A percentile compares a stretch with the other conserved stretches of the same genome.
Conservation (phyloP, 1,140 invertebrate genomes). For the Lordiphosa clarofinis region DNA sequence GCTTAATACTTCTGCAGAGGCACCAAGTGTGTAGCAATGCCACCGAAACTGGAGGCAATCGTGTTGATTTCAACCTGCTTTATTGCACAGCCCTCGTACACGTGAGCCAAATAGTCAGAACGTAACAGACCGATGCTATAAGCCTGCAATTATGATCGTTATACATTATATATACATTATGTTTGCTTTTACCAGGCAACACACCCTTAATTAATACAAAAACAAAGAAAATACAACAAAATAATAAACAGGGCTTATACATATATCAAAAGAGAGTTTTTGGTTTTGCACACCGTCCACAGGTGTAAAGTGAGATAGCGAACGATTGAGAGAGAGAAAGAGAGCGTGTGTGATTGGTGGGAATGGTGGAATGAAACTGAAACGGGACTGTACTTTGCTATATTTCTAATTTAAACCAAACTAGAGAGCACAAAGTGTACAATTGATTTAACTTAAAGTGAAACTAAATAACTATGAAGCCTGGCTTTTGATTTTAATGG, state of each 20-base stretch:
- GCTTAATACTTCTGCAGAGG: conserved; percentile 85
- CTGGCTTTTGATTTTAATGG: too few species aligned
- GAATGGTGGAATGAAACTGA: conserved; percentile 3
- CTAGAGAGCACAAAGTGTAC: too few species aligned
- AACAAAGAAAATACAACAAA: conserved; percentile 1
- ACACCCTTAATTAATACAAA: conserved; percentile 42
- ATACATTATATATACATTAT: conserved; percentile 64
- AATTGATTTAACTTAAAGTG: too few species aligned
- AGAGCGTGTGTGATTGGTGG: conserved; percentile 9
- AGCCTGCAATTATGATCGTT: conserved; percentile 77
- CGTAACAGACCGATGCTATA: conserved; percentile 84
- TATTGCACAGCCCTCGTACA: conserved; percentile 82
- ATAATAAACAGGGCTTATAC: background rate
- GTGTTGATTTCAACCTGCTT: conserved; percentile 90
- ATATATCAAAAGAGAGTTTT: conserved; percentile 1
- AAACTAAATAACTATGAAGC: too few species aligned
- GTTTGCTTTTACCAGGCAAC: conserved; percentile 18
- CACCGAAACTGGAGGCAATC: conserved; percentile 86
- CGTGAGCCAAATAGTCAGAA: conserved; percentile 88
- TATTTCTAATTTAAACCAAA: too few species aligned
- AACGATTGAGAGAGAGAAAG: conserved; percentile 9
- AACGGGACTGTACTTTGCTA: too few species aligned
- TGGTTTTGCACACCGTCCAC: conserved; percentile 4
- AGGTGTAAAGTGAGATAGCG: conserved; percentile 4
- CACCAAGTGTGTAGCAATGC: conserved; percentile 82